Evolutionary conservation across 1,140 invertebrate genomes (phyloP).

Genomic region (Phthorimaea operculella): DNA sequence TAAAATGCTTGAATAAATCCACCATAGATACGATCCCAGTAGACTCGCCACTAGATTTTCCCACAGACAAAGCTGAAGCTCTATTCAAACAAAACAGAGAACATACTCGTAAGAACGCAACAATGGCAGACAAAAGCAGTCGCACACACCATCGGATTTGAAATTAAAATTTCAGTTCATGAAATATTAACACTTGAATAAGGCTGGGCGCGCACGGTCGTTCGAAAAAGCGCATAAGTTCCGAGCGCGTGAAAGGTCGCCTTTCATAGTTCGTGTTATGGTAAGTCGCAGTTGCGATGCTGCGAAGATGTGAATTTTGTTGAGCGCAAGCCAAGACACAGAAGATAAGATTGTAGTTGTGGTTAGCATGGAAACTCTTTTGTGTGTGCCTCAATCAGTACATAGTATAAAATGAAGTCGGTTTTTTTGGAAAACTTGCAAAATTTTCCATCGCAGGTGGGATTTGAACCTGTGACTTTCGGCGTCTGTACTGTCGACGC

Average conservation of each 20-base stretch:
- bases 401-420: no score
- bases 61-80: background rate
- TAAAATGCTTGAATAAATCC: no score
- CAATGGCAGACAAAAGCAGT: background rate
- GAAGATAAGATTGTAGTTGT: background rate
- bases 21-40: background rate
- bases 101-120: background rate
- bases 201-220: background rate
- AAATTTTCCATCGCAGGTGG: no score
- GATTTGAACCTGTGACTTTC: no score
- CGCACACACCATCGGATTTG: background rate
- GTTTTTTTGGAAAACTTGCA: no score
- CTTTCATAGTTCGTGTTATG: background rate
- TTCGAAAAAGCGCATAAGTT: background rate
- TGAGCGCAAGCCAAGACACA: background rate
- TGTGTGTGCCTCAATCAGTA: no score
- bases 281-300: background rate
- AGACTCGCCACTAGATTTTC: background rate
- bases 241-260: background rate
- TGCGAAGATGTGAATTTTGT: background rate
- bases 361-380: no score
- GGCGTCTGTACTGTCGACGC: no score
- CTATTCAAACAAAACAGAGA: background rate
- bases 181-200: conserved; percentile 1
- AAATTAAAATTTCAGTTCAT: background rate